phyloP scores from a whole-genome alignment of 1,140 invertebrate genomes.

The Pogonognathellus flavescens region DNA sequence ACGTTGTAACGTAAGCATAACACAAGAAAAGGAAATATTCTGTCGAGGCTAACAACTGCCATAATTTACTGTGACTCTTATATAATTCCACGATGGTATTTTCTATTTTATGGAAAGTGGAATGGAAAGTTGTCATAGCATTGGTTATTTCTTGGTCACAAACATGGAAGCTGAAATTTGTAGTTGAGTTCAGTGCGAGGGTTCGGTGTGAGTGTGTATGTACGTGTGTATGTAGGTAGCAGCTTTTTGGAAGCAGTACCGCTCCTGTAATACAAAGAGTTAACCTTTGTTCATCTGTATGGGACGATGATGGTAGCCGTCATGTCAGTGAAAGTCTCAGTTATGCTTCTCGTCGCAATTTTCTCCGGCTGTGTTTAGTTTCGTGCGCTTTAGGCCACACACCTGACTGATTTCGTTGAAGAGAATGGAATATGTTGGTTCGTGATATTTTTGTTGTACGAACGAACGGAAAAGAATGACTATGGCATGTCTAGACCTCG shows the following conservation, averaged over 20 bases:
- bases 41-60: neutral
- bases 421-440: slow-evolving; percentile 28
- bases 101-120: slow-evolving; percentile 14
- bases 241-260: too few relatives aligned
- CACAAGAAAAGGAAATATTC: neutral
- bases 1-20: neutral
- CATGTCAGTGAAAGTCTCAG: slow-evolving; percentile 37
- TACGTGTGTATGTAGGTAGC: too few relatives aligned
- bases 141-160: slow-evolving; percentile 48
- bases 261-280: neutral
- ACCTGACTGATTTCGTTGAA: slow-evolving; percentile 50
- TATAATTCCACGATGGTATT: slow-evolving; percentile 7
- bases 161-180: slow-evolving; percentile 11
- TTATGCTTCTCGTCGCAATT: slow-evolving; percentile 27
- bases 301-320: slow-evolving; percentile 17
- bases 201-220: too few relatives aligned
- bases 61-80: slow-evolving; percentile 22
- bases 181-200: slow-evolving; percentile 29
- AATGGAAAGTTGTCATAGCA: slow-evolving; percentile 32
- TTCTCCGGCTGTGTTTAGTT: slow-evolving; percentile 45
- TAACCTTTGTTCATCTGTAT: slow-evolving; percentile 41
- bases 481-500: slow-evolving; percentile 18
- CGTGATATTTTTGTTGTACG: slow-evolving; percentile 22
- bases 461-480: slow-evolving; percentile 2
- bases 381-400: slow-evolving; percentile 27